These are phyloP conservation scores for Anoplopoma fimbria DNA, from an alignment of 2,113 vertebrate species.

Conservation along the genomic window DNA sequence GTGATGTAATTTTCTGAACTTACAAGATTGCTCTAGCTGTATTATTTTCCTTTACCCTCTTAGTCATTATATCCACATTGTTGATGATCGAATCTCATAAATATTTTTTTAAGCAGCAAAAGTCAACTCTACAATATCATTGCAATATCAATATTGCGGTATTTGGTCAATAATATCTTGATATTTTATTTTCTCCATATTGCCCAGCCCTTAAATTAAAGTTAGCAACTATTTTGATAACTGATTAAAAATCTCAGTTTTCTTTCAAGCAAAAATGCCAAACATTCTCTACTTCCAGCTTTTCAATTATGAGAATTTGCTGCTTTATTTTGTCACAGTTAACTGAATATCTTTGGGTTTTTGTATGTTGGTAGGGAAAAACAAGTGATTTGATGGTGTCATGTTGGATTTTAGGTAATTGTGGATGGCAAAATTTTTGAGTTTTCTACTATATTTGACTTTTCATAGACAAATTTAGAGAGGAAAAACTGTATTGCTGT, in stretches of 20 bases:
- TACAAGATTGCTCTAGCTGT: too few relatives aligned
- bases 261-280: background rate
- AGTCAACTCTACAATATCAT: background rate
- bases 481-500: background rate
- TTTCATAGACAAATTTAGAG: background rate
- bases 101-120: too few relatives aligned
- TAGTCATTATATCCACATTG: too few relatives aligned
- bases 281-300: background rate
- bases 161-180: background rate
- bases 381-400: background rate
- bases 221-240: background rate
- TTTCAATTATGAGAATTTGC: background rate
- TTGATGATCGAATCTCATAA: too few relatives aligned
- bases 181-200: background rate
- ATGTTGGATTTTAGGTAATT: background rate
- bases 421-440: background rate
- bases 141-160: background rate
- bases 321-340: background rate
- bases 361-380: background rate
- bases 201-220: background rate
- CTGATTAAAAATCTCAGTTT: background rate
- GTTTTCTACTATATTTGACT: background rate
- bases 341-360: background rate
- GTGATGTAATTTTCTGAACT: too few relatives aligned
- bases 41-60: too few relatives aligned